Conservation (phyloP, 2,888 invertebrate genomes). For the Eupelmus urozonus region DNA sequence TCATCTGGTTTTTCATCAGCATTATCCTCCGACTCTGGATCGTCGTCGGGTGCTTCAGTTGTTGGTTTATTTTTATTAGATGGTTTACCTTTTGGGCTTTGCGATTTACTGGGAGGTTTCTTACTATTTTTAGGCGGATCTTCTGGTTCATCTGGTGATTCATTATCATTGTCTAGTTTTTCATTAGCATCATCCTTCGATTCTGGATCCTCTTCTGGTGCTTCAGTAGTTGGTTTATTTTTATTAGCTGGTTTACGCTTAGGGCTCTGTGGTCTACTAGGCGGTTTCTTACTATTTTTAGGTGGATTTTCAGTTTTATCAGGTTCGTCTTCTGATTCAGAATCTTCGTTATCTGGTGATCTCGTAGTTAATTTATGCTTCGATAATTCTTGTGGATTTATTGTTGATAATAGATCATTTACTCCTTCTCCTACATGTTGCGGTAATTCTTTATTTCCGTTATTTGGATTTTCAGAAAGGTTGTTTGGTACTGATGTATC, state of each 20-base stretch:
- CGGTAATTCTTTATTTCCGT: too few relatives aligned
- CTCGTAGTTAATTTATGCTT: not conserved
- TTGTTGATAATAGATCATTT: not conserved
- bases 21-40: slow-evolving; percentile 19
- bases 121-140: slow-evolving; percentile 20
- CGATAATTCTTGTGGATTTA: not conserved
- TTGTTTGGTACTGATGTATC: too few relatives aligned
- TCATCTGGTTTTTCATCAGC: too few relatives aligned
- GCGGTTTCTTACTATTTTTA: too few relatives aligned
- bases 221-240: slow-evolving; percentile 6
- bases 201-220: not conserved
- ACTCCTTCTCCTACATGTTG: too few relatives aligned
- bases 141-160: slow-evolving; percentile 33
- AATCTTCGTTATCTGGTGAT: not conserved
- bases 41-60: not conserved
- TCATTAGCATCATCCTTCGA: not conserved
- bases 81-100: slow-evolving; percentile 25
- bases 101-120: not conserved
- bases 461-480: too few relatives aligned
- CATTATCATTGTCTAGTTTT: not conserved
- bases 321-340: not conserved
- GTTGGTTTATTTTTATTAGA: slow-evolving; percentile 6
- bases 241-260: not conserved
- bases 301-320: not conserved
- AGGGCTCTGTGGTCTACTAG: not conserved